Evolutionary conservation across 64 coral and sea anemone genomes (phyloP).

Genomic region (Stichodactyla helianthus): DNA sequence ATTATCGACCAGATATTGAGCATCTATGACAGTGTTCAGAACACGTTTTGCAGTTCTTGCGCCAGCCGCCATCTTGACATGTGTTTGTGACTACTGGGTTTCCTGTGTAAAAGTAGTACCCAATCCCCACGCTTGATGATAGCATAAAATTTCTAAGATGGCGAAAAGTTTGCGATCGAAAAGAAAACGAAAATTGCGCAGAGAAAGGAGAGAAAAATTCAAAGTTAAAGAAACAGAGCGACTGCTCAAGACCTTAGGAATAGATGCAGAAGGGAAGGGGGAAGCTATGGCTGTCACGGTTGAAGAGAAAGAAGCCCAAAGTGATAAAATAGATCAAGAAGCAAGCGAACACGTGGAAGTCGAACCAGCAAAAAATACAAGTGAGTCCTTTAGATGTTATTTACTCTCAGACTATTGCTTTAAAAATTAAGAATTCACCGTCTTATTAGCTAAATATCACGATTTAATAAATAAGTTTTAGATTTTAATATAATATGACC

Average conservation of each 20-base stretch:
- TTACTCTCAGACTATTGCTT: too few species aligned
- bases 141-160: slow-evolving; percentile 53
- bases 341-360: neutral
- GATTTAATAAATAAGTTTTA: too few species aligned
- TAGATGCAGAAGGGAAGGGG: slow-evolving; percentile 40
- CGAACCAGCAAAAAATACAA: neutral
- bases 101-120: slow-evolving; percentile 5
- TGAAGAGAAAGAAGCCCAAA: neutral
- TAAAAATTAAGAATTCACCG: too few species aligned
- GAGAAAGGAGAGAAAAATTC: slow-evolving; percentile 66
- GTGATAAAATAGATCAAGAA: neutral
- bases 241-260: slow-evolving; percentile 59
- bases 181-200: slow-evolving; percentile 81
- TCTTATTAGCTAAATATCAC: too few species aligned
- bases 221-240: slow-evolving; percentile 76
- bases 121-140: neutral
- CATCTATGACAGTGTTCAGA: slow-evolving; percentile 66
- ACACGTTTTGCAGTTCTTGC: slow-evolving; percentile 64
- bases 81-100: neutral
- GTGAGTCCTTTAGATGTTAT: neutral
- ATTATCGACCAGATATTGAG: slow-evolving; percentile 62
- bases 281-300: neutral
- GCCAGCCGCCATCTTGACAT: slow-evolving; percentile 65
- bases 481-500: too few species aligned
- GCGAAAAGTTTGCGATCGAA: slow-evolving; percentile 95